These are phyloP conservation scores for Erynnis tages DNA, from an alignment of 2,888 invertebrate genomes.

Conservation along the genomic window DNA sequence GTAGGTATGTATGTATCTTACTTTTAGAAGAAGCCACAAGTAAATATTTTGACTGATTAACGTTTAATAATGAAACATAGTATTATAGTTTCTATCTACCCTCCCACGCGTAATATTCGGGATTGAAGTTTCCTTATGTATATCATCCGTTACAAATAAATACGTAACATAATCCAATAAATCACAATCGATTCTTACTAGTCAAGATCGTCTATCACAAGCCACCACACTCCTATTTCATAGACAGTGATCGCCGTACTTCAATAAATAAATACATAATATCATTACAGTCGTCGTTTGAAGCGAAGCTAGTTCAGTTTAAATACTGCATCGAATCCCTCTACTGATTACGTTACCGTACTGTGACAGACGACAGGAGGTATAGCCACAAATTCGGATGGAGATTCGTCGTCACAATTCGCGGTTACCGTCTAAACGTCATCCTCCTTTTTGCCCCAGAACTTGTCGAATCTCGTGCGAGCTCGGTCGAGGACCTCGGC, in stretches of 20 bases:
- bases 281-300: constrained; percentile 63
- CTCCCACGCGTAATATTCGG: not conserved
- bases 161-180: constrained; percentile 18
- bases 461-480: constrained; percentile 91
- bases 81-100: not conserved
- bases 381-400: not conserved
- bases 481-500: constrained; percentile 90
- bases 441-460: constrained; percentile 88
- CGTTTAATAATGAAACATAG: not conserved
- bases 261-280: constrained; percentile 47
- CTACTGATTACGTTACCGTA: constrained; percentile 46
- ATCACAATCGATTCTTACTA: no score
- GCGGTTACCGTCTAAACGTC: constrained; percentile 68
- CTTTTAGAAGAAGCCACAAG: constrained; percentile 20
- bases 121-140: constrained; percentile 5
- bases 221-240: constrained; percentile 73
- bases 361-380: constrained; percentile 40
- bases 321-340: constrained; percentile 54
- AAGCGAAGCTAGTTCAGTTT: constrained; percentile 71
- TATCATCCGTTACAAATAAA: constrained; percentile 17
- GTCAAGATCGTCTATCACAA: constrained; percentile 64
- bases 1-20: constrained; percentile 8
- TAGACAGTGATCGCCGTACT: constrained; percentile 59
- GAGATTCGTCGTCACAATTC: constrained; percentile 43
- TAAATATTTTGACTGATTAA: constrained; percentile 9